phyloP scores from a whole-genome alignment of 1,140 invertebrate genomes.

The Zaprionus nigranus region DNA sequence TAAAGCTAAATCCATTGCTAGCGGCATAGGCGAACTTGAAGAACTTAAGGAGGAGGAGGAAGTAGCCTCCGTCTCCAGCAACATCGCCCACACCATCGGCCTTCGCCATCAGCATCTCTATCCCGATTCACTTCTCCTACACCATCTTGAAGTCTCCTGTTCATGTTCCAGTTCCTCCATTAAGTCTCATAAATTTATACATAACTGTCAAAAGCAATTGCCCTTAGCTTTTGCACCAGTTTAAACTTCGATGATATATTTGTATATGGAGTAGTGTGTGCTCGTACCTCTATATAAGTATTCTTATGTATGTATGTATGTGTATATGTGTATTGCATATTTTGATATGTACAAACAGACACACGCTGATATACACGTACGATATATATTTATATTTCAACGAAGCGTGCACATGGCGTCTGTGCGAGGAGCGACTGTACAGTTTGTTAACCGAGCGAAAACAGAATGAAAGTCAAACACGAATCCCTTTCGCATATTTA shows the following conservation, averaged over 20 bases:
- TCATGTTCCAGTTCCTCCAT: constrained; percentile 49
- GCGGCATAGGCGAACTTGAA: constrained; percentile 26
- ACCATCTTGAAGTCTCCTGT: constrained; percentile 5
- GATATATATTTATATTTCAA: constrained; percentile 3
- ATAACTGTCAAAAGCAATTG: constrained; percentile 82
- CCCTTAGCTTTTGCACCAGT: constrained; percentile 81
- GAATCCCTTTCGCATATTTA: too few relatives aligned
- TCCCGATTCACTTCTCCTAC: not conserved
- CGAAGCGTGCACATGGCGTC: not conserved
- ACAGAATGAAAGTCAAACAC: not conserved
- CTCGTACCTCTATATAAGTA: constrained; percentile 20
- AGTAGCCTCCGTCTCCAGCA: not conserved
- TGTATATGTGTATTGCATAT: constrained; percentile 1
- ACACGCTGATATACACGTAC: not conserved
- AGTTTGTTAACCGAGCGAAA: not conserved
- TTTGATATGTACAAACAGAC: constrained; percentile 39
- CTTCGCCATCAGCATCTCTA: not conserved
- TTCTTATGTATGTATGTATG: constrained; percentile 2
- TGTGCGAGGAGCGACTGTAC: constrained; percentile 34
- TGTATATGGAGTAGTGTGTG: constrained; percentile 57
- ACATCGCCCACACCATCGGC: not conserved
- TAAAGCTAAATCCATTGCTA: constrained; percentile 58
- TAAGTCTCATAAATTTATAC: constrained; percentile 81
- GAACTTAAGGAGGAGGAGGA: not conserved
- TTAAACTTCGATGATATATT: constrained; percentile 82